Conservation (phyloP, 2,888 invertebrate genomes). For the Stegophylla sp. region DNA sequence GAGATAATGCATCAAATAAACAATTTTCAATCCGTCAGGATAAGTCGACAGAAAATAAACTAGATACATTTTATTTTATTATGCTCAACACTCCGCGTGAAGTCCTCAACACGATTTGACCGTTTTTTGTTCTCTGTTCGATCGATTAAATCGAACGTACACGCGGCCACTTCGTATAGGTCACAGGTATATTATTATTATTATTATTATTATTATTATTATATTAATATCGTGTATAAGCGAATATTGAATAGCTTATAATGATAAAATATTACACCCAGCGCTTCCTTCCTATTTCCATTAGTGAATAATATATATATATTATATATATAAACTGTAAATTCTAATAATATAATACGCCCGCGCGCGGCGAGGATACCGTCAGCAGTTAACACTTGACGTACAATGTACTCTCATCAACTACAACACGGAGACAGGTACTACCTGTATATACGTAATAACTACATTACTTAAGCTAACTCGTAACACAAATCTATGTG, state of each 20-base stretch:
- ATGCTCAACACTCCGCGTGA: too few species aligned
- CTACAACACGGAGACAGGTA: too few species aligned
- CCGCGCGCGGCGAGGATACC: conserved; percentile 30
- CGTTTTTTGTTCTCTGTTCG: neutral
- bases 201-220: too few species aligned
- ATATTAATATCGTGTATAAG: too few species aligned
- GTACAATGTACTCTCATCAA: conserved; percentile 16
- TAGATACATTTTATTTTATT: too few species aligned
- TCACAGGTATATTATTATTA: too few species aligned
- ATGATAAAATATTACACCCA: conserved; percentile 1
- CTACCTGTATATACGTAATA: too few species aligned
- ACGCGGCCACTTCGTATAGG: too few species aligned
- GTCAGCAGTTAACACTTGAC: neutral
- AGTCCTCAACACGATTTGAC: neutral
- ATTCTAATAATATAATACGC: neutral
- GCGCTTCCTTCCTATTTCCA: conserved; percentile 4
- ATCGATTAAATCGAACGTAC: neutral
- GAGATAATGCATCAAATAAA: too few species aligned
- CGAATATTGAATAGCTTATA: neutral
- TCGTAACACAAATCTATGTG: too few species aligned
- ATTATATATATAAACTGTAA: neutral
- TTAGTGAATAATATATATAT: neutral
- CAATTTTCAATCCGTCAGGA: too few species aligned
- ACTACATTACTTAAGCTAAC: too few species aligned
- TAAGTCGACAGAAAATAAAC: neutral